These are phyloP conservation scores for Eupeodes luniger DNA, from an alignment of 2,888 invertebrate species.

Conservation along the genomic window DNA sequence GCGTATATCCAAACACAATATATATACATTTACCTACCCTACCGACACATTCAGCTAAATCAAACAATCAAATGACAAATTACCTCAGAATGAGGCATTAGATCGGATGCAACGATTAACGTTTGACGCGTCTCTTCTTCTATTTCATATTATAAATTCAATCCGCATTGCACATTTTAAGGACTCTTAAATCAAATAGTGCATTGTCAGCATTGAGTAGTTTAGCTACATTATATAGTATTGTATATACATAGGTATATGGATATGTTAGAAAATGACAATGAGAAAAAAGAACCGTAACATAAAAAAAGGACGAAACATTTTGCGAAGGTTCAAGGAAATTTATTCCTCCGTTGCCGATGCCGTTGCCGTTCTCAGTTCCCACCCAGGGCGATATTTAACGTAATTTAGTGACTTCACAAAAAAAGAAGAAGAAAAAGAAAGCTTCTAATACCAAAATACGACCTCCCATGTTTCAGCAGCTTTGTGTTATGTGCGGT, in stretches of 20 bases:
- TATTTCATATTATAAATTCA: conserved; percentile 64
- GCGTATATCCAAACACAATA: not conserved
- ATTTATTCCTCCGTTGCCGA: conserved; percentile 73
- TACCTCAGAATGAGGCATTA: conserved; percentile 74
- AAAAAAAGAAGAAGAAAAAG: conserved; percentile 68
- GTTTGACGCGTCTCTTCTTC: conserved; percentile 38
- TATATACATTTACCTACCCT: not conserved
- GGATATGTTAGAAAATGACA: not conserved
- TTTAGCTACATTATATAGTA: not conserved
- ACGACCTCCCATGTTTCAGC: conserved; percentile 26
- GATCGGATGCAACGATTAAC: conserved; percentile 75
- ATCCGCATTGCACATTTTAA: conserved; percentile 70
- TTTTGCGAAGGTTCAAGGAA: conserved; percentile 69
- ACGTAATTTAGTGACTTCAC: conserved; percentile 77
- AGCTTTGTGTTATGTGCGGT: conserved; percentile 3
- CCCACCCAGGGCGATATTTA: conserved; percentile 78
- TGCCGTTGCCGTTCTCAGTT: conserved; percentile 31
- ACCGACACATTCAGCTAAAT: conserved; percentile 27
- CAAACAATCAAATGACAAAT: conserved; percentile 67
- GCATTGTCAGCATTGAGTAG: conserved; percentile 64
- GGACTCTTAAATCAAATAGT: conserved; percentile 55
- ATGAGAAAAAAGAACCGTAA: conserved; percentile 21
- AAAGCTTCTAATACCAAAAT: conserved; percentile 11
- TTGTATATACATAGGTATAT: no score
- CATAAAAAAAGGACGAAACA: conserved; percentile 73